Conservation (phyloP, 2,113 vertebrate species). For the Aix galericulata region DNA sequence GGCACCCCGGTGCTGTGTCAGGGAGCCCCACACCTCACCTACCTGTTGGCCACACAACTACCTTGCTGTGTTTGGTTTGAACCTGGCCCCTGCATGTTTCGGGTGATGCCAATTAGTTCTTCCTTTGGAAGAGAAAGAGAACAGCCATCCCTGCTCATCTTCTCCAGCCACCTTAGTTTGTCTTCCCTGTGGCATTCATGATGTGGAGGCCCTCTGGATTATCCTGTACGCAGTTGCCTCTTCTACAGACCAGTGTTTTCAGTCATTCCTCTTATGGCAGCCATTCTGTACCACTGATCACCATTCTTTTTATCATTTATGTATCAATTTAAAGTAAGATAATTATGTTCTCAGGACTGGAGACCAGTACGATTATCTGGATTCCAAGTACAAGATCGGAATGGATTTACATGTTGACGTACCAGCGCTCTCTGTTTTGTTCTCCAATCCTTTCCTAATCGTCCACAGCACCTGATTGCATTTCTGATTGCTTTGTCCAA, state of each 20-base stretch:
- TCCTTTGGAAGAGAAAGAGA: not conserved
- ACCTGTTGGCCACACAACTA: not conserved
- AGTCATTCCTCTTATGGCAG: not conserved
- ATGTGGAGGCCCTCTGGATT: not conserved
- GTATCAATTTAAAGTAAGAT: not conserved
- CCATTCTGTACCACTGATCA: not conserved
- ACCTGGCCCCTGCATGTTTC: not conserved
- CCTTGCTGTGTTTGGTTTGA: not conserved
- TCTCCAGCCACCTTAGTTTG: not conserved
- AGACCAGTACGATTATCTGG: not conserved
- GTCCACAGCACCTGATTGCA: not conserved
- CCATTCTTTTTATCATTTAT: not conserved
- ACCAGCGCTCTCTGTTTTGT: not conserved
- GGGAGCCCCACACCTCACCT: not conserved
- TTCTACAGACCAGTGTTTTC: not conserved
- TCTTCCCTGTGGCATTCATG: not conserved
- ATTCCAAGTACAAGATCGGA: not conserved
- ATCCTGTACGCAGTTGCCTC: not conserved
- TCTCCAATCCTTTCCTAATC: not conserved
- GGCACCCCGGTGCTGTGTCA: not conserved
- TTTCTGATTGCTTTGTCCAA: not conserved
- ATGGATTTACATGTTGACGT: not conserved
- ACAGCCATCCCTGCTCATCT: not conserved
- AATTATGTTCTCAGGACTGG: not conserved
- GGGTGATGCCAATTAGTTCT: not conserved